Base-by-base conservation (phyloP, 2,797 vertebrate genomes). In the Melanotaenia pygmaea region DNA sequence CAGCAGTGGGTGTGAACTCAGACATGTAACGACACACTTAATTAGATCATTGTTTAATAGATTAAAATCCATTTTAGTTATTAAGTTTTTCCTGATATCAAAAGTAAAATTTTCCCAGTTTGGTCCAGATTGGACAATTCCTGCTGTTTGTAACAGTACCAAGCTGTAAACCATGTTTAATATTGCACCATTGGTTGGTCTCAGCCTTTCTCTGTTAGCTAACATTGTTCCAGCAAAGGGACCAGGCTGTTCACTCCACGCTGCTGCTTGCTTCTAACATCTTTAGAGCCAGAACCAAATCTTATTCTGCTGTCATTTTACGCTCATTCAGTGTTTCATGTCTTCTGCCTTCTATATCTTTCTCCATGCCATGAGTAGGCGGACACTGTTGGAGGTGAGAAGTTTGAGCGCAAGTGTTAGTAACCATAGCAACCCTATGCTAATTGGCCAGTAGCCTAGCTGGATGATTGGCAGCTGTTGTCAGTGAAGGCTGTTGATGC, bases 381-480 rank as follows among this genome's bases (percentile, higher is more conserved):
- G 90, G 75, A 82, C 72, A 40, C 82, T 30, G 61, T 83, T 54
- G 70, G 85, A 91, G 88, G 91, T 92, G 91, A 89, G 88, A 92
- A 92, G 69, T 56, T 79, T 82, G 83, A 72, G 84, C 34, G 76
- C 5, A 50, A 81, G 88, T 87, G 87, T 84, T 58, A 24, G 88
- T 86, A 91, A 82, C 90, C 76, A 87, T 84, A 86, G 86, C 74
- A 90, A 93, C 86, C 56, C 20, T 54, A 18, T 88, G 77, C 84
- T 92, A 93, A 93, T 92, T 91, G 89, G 89, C 88, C 89, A 82
- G 70, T 78, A 75, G 86, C 85, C 85, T 90, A 82, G 82, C 82
- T 85, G 86, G 58, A 81, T 91, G 89, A 89, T 84, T 88, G 91
- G 87, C 89, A 89, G 81, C 85, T 86, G 86, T 86, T 89, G 87